phyloP scores from a whole-genome alignment of 1,140 invertebrate species.

The Rhopalosiphum padi region DNA sequence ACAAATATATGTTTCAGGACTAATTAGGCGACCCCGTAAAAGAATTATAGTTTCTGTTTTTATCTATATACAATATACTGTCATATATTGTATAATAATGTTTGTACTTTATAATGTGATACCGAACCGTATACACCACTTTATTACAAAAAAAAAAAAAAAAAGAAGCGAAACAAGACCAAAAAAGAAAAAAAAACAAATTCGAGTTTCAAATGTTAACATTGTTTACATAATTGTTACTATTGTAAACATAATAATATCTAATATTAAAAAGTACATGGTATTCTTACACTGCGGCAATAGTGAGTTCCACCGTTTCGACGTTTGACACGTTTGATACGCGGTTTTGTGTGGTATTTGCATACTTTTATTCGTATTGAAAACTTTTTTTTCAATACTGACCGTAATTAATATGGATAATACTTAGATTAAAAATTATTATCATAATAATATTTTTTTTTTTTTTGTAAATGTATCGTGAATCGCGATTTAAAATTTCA shows the following conservation, averaged over 20 bases:
- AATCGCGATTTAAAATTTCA: not conserved
- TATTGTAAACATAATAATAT: not conserved
- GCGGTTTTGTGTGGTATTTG: not conserved
- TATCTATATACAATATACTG: slow-evolving; percentile 17
- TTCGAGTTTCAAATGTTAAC: not conserved
- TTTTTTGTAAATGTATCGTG: not conserved
- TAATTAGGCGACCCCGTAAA: slow-evolving; percentile 26
- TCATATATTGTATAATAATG: not conserved
- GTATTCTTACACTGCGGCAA: not conserved
- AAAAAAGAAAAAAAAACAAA: not conserved
- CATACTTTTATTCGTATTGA: not conserved
- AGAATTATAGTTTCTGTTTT: slow-evolving; percentile 28
- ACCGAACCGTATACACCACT: not conserved
- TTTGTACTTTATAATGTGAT: not conserved
- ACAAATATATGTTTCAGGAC: slow-evolving; percentile 33
- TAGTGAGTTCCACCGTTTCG: not conserved
- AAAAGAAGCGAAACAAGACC: too few species aligned
- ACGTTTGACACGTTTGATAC: too few species aligned
- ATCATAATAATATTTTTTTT: too few species aligned
- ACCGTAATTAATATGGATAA: not conserved
- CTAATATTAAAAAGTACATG: not conserved
- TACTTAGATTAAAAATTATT: not conserved
- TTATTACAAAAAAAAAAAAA: not conserved
- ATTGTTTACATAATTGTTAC: not conserved
- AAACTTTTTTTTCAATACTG: not conserved